These are phyloP conservation scores for Anseranas semipalmata DNA, from an alignment of 2,113 vertebrate genomes.

Conservation along the genomic window DNA sequence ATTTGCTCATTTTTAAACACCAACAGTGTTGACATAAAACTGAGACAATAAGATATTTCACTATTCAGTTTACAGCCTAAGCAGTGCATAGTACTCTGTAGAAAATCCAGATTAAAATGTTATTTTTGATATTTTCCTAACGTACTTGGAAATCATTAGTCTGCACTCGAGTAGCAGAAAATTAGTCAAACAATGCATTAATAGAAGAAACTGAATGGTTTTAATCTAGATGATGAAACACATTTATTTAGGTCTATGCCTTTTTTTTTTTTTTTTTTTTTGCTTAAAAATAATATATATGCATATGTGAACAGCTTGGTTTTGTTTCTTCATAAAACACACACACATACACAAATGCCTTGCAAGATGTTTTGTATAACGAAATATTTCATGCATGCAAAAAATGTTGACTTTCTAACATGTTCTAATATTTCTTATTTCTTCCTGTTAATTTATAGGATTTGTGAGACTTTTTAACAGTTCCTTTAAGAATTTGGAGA, in stretches of 20 bases:
- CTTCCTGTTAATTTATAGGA: not conserved
- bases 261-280: not conserved
- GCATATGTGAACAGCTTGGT: not conserved
- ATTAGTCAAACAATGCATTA: not conserved
- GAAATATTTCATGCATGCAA: not conserved
- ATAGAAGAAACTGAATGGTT: accelerated
- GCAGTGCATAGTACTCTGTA: not conserved
- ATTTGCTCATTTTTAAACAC: not conserved
- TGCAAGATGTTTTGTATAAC: not conserved
- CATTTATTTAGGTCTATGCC: not conserved
- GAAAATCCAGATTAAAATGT: not conserved
- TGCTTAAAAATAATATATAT: not conserved
- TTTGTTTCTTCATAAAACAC: not conserved
- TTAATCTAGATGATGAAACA: not conserved
- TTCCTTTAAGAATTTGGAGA: not conserved
- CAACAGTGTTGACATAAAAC: not conserved
- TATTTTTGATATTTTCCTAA: not conserved
- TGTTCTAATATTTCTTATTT: not conserved
- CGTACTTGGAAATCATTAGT: not conserved
- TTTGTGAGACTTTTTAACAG: not conserved
- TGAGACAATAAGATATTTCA: not conserved
- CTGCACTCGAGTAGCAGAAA: not conserved
- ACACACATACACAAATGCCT: not conserved
- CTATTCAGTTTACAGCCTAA: not conserved
- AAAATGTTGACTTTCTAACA: not conserved